Evolutionary conservation across 2,888 invertebrate genomes (phyloP), one percentile per base, ranked within the genome.

Genomic region (Drosophila gaucha): DNA sequence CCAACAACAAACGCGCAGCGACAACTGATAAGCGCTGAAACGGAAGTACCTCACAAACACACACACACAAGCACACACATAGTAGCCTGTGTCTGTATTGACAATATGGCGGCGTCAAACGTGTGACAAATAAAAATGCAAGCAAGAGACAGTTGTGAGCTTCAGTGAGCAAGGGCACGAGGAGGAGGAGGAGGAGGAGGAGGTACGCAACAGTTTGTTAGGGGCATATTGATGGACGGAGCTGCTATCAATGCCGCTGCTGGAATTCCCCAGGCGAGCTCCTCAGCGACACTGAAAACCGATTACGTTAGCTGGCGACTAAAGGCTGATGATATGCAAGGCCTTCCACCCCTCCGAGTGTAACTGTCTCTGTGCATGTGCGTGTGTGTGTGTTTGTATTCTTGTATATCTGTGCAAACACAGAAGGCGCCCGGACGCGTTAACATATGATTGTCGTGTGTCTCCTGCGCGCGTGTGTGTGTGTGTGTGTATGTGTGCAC

Each of bases 361-460:
- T 28, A 10, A 30, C 24, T 31, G 9, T 14, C 10, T 31, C 24
- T 38, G 28, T 47, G 51, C 10, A 26, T 58, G 49, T 54, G 28
- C 28, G 26, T 58, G 41, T 64, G 57, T 33, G 49, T 60, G 35
- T 55, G 38, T 55, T 39, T 43, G 38, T 58, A 41, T 35, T 46
- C 54, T 26, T 58, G 52, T 66, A 68, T 67, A 69, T 84, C 79
- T 87, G 74, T 67, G 83, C 82, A 78, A 78, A 55, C 78, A 77
- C 62, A 71, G 84, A 74, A 82, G 87, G 80, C 83, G 80, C 63
- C 59, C 46, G 72, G 75, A 76, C 79, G 86, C 86, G 86, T 78
- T 87, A 87, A 86, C 82, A 88, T 82, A 88, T 88, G 86, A 82
- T 88, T 82, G 88, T 88, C 88, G 86, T 67, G 55, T 73, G 68